Evolutionary conservation across 2,797 vertebrate species (phyloP).

Genomic region (Fundulus diaphanus): DNA sequence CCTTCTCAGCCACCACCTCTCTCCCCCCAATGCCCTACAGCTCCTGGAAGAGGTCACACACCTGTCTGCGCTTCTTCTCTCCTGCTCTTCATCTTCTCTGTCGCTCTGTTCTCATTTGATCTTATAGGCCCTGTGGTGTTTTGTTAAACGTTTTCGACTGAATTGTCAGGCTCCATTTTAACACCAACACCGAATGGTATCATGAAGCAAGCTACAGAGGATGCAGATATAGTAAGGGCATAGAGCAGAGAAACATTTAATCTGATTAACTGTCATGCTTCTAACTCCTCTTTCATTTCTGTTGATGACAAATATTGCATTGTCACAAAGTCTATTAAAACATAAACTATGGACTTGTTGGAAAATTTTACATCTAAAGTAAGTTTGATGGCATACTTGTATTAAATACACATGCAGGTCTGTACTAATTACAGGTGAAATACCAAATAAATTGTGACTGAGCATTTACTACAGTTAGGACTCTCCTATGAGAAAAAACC

Average conservation of each 20-base stretch:
- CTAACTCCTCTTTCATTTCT: background rate
- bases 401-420: too few species aligned
- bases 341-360: too few species aligned
- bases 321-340: conserved; percentile 6
- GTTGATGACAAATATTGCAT: conserved; percentile 42
- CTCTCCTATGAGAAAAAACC: too few species aligned
- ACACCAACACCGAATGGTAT: background rate
- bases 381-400: too few species aligned
- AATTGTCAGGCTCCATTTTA: conserved; percentile 1
- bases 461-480: too few species aligned
- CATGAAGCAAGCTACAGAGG: background rate
- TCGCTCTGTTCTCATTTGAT: conserved; percentile 3
- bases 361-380: too few species aligned
- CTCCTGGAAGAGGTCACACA: conserved; percentile 64
- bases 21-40: conserved; percentile 36
- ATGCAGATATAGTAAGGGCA: background rate
- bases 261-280: too few species aligned
- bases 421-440: too few species aligned
- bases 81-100: conserved; percentile 17
- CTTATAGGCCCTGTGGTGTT: conserved; percentile 22
- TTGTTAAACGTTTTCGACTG: background rate
- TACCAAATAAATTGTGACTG: too few species aligned
- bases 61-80: conserved; percentile 70
- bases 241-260: too few species aligned
- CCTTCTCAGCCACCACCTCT: conserved; percentile 8